phyloP scores from a whole-genome alignment of 2,888 invertebrate genomes.

The Miltochrista miniata region DNA sequence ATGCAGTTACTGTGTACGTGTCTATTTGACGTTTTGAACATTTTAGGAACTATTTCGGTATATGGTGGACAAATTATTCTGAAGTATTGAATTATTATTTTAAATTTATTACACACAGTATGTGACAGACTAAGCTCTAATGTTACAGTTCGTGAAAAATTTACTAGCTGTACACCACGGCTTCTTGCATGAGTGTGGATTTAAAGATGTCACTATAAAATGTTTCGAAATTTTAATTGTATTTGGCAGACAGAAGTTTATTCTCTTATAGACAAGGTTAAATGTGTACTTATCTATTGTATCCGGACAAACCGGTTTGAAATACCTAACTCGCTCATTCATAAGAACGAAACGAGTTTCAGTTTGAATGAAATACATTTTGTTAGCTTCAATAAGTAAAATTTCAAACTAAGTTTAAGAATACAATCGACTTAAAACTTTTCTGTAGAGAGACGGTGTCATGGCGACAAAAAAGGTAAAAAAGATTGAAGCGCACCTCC shows the following conservation, averaged over 20 bases:
- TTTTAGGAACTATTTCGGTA: too few species aligned
- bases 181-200: too few species aligned
- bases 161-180: too few species aligned
- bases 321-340: conserved; percentile 26
- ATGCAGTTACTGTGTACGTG: too few species aligned
- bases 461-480: conserved; percentile 58
- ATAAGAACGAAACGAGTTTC: conserved; percentile 24
- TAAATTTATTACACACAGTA: too few species aligned
- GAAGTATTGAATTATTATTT: too few species aligned
- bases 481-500: conserved; percentile 55
- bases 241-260: conserved; percentile 22
- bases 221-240: conserved; percentile 6
- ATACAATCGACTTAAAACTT: conserved; percentile 24
- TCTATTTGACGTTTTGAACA: too few species aligned
- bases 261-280: conserved; percentile 33
- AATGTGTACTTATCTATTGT: conserved; percentile 23
- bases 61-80: too few species aligned
- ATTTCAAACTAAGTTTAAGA: conserved; percentile 16
- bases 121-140: too few species aligned
- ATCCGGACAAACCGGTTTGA: conserved; percentile 34
- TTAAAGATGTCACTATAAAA: background rate
- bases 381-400: conserved; percentile 11
- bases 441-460: conserved; percentile 31
- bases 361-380: conserved; percentile 22
- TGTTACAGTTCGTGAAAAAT: too few species aligned